Base-by-base conservation (phyloP, 2,113 vertebrate species). In the Paradisaea rubra region DNA sequence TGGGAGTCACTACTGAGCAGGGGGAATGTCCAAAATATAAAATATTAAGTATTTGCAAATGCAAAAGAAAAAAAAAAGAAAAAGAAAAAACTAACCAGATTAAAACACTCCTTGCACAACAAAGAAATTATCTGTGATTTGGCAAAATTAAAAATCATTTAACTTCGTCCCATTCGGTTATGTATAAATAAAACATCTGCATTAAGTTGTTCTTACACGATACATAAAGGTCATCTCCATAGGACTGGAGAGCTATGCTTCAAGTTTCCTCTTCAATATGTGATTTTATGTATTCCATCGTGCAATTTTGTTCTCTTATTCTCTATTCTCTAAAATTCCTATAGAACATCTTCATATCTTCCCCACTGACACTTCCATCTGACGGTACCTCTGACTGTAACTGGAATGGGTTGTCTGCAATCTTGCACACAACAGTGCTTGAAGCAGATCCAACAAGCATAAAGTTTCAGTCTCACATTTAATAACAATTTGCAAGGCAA, bases 11-110 rank as follows among this genome's bases (percentile, higher is more conserved):
- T 90, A 42, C 79, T 33, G 68, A 94, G 93, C 88, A 86, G 85
- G 76, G 30, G 90, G 44, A 95, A 95, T 31, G 93, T 97, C 94
- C 96, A 95, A 97, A 95, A 85, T 95, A 95, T 96, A 83, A 97
- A 96, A 96, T 93, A 96, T 95, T 97, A 81, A 96, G 59, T 88
- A 79, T 59, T 77, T 93, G 52, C 68, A 92, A 95, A 91, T 45
- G 76, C 23, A 88, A 88, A 91, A 77, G 21, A 71, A 70, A 88
- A 82, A 57, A 72, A 39, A 39, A 35, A 5, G 27, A 33, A 50
- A 33, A 20, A 6, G 7, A 9, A 41, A 20, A 35, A 18, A 8
- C 69, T 47, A 60, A 86, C 54, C 53, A 77, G 56, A 89, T 91
- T 77, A 86, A 93, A 91, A 78, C 27, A 49, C 14, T 94, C 64